Evolutionary conservation across 1,140 invertebrate genomes (phyloP), one percentile per base, ranked within the genome.

Genomic region (Megalopta genalis): DNA sequence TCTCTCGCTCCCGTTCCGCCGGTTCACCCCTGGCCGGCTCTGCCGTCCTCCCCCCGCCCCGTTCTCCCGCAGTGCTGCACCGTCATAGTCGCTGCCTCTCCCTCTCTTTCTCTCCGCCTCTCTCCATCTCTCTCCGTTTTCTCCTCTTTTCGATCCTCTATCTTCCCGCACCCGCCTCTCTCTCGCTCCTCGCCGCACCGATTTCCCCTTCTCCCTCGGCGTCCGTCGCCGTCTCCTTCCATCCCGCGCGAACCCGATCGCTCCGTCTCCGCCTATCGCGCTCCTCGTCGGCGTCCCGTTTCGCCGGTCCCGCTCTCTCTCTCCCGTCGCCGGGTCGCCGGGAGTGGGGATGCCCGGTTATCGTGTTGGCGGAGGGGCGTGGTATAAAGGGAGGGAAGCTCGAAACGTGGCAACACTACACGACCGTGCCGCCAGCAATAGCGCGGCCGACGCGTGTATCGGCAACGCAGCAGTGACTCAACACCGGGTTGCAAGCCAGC

Each of bases 381-480:
- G 76, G 76, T 78, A 52, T 46, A 60, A 71, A 46, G 75, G 80
- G 75, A 64, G 63, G 63, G 66, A 46, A 25, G 39, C 79, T 23
- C 60, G 80, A 80, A 68, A 86, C 60, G 62, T 83, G 86, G 89
- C 89, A 90, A 88, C 89, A 81, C 66, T 67, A 87, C 84, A 60
- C 70, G 59, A 69, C 49, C 67, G 39, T 73, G 60, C 59, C 42
- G 12, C 42, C 42, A 12, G 42, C 42, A 12, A 46, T 46, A 46
- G 49, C 49, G 46, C 49, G 14, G 49, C 10, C 49, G 49, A 52
- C 64, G 46, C n/a, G 64, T 62, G 67, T 64, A 81, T 63, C 80
- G 88, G 89, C 90, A 91, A 91, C 90, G 86, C 77, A 85, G 89
- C 89, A 85, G 88, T 91, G 90, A 91, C 89, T 91, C 89, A 91